phyloP scores from a whole-genome alignment of 23 tunicate genomes.

The Oikopleura albicans region DNA sequence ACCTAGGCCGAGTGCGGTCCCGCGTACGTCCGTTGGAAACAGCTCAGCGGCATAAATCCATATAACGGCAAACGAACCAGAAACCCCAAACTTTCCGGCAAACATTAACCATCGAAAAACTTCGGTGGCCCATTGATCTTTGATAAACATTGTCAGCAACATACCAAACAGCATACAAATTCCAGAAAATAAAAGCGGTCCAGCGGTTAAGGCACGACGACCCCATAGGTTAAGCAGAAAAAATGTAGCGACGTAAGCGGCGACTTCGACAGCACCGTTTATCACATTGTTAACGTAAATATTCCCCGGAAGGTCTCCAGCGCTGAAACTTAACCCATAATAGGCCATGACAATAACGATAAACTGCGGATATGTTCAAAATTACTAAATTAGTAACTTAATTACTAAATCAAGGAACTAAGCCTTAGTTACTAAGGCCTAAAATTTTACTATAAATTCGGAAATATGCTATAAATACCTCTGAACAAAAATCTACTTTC shows the following conservation, averaged over 20 bases:
- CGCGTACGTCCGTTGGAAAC: slow-evolving; percentile 2
- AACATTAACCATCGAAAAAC: slow-evolving; percentile 5
- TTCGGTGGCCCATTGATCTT: background rate
- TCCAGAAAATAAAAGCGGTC: background rate
- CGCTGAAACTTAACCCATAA: background rate
- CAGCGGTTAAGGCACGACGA: background rate
- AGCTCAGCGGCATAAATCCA: slow-evolving; percentile 6
- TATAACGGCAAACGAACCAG: slow-evolving; percentile 9
- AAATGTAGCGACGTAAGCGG: background rate
- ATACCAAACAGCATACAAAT: slow-evolving; percentile 2
- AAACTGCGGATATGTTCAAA: no score
- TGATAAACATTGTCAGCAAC: background rate
- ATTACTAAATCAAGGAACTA: no score
- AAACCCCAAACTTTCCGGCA: slow-evolving; percentile 1
- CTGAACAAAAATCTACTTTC: no score
- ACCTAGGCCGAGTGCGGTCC: background rate
- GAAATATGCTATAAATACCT: no score
- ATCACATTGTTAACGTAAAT: slow-evolving; percentile 8
- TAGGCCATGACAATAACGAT: background rate
- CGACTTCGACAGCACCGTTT: slow-evolving; percentile 2
- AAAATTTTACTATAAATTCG: no score
- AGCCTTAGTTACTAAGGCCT: no score
- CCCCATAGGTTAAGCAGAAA: background rate
- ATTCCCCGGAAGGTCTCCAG: background rate
- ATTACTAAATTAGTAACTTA: no score